These are phyloP conservation scores for Mystacides longicornis DNA, from an alignment of 2,888 invertebrate genomes.

Conservation along the genomic window DNA sequence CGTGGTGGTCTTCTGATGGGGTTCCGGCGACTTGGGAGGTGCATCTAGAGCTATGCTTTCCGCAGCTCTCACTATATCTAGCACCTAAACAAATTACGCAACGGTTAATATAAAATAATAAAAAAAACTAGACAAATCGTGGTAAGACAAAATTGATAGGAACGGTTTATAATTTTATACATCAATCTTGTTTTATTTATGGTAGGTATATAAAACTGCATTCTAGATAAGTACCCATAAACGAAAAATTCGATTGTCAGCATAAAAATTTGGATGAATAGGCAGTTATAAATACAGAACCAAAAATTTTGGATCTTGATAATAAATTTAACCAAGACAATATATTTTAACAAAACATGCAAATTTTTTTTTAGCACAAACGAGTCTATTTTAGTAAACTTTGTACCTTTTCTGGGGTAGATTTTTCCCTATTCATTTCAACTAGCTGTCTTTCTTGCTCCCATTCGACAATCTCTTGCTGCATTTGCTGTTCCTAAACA, in stretches of 20 bases:
- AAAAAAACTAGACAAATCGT: too few species aligned
- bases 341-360: neutral
- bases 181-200: too few species aligned
- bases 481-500: constrained; percentile 62
- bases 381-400: neutral
- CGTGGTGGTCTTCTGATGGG: constrained; percentile 77
- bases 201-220: neutral
- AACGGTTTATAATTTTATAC: too few species aligned
- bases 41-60: constrained; percentile 67
- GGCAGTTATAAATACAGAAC: neutral
- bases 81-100: constrained; percentile 58
- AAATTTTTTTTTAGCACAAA: neutral
- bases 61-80: constrained; percentile 86
- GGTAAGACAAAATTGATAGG: too few species aligned
- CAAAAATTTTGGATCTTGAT: neutral
- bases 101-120: constrained; percentile 6
- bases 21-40: constrained; percentile 69
- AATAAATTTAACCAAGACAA: neutral
- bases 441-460: constrained; percentile 62
- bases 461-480: constrained; percentile 66
- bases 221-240: neutral
- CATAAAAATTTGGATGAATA: too few species aligned
- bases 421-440: constrained; percentile 62
- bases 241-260: too few species aligned
- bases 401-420: constrained; percentile 74